Evolutionary conservation across 2,888 invertebrate genomes (phyloP).

Genomic region (Exephanes ischioxanthus): DNA sequence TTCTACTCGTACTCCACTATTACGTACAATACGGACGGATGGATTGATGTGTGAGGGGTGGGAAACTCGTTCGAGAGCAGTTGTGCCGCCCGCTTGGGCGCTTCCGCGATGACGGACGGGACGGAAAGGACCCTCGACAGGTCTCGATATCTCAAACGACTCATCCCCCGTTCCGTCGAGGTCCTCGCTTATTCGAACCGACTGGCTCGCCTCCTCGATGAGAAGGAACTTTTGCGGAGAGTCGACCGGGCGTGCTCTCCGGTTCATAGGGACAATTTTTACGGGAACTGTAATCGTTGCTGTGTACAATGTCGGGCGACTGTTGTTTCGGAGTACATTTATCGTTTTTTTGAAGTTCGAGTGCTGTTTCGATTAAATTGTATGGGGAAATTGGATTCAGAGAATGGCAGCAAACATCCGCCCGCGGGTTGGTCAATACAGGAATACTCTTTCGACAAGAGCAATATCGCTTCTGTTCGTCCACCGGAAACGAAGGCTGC

Average conservation of each 20-base stretch:
- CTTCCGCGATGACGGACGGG: conserved; percentile 31
- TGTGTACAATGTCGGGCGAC: too few relatives aligned
- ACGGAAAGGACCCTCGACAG: conserved; percentile 34
- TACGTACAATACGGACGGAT: conserved; percentile 12
- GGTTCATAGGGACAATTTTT: too few relatives aligned
- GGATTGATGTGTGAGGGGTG: not conserved
- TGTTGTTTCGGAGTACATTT: too few relatives aligned
- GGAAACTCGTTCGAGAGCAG: conserved; percentile 25
- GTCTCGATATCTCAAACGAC: conserved; percentile 45
- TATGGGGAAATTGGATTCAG: too few relatives aligned
- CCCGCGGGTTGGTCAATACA: too few relatives aligned
- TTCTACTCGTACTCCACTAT: conserved; percentile 33
- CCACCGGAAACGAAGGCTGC: not conserved
- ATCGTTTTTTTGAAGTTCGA: too few relatives aligned
- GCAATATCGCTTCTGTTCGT: too few relatives aligned
- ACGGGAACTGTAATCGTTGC: too few relatives aligned
- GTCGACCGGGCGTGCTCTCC: too few relatives aligned
- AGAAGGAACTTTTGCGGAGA: not conserved
- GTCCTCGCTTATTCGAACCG: conserved; percentile 23
- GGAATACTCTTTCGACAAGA: too few relatives aligned
- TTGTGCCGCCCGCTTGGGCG: conserved; percentile 22
- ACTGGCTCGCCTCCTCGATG: not conserved
- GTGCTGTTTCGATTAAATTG: too few relatives aligned
- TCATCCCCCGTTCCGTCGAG: not conserved
- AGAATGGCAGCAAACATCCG: too few relatives aligned